These are phyloP conservation scores for Brachyrhaphis roseni DNA, from an alignment of 2,797 vertebrate species.

Conservation along the genomic window DNA sequence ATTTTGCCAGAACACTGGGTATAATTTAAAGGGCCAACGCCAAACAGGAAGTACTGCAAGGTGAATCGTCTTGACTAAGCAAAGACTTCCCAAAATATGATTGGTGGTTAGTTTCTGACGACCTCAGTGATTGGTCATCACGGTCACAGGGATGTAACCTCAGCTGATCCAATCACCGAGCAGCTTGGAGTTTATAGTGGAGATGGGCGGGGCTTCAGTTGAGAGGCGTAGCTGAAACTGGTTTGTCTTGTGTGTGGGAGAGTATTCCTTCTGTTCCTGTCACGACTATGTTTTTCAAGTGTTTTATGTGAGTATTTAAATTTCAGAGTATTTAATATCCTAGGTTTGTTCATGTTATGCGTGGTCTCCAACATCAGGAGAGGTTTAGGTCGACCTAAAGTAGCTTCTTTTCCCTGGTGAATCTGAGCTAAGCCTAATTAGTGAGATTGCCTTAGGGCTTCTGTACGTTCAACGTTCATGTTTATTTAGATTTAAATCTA, in stretches of 20 bases:
- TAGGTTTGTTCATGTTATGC: not conserved
- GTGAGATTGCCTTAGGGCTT: conserved; percentile 37
- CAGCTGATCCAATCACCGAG: not conserved
- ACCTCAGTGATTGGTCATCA: conserved; percentile 6
- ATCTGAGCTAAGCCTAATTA: conserved; percentile 64
- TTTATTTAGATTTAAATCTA: not conserved
- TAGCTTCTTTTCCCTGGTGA: conserved; percentile 16
- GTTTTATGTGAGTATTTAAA: not conserved
- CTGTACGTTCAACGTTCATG: conserved; percentile 15
- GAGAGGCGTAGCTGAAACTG: conserved; percentile 36
- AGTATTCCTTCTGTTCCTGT: conserved; percentile 24
- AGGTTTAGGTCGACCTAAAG: not conserved
- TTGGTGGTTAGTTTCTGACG: not conserved
- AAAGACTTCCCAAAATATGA: not conserved
- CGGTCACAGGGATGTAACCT: not conserved
- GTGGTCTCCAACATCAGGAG: not conserved
- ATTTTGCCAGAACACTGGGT: not conserved
- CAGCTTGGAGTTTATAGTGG: not conserved
- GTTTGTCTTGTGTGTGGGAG: conserved; percentile 18
- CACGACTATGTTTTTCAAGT: conserved; percentile 69
- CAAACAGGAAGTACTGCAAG: conserved; percentile 38
- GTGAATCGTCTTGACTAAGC: not conserved
- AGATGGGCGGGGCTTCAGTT: conserved; percentile 37
- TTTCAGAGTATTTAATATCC: not conserved
- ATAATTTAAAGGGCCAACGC: not conserved